A percentile compares a stretch with the other conserved stretches of the same genome.
These are phyloP conservation scores for Altica lythri DNA, from an alignment of 2,888 invertebrate species.

Conservation along the genomic window DNA sequence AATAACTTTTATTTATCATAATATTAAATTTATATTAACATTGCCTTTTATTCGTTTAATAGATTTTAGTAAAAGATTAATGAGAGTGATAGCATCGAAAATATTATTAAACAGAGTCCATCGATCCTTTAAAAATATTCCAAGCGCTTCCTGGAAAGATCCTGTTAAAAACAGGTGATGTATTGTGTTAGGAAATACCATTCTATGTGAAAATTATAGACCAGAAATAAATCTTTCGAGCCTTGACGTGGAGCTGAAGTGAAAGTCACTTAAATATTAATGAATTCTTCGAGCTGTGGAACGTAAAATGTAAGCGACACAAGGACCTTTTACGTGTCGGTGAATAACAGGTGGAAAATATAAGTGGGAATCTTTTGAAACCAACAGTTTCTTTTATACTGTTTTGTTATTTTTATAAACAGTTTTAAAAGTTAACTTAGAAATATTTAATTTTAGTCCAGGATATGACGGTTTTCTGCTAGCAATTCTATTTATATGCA, in stretches of 20 bases:
- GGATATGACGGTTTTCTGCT: too few species aligned
- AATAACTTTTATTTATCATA: too few species aligned
- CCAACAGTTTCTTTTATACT: too few species aligned
- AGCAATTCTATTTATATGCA: too few species aligned
- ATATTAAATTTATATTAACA: too few species aligned
- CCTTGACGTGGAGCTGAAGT: conserved; percentile 19
- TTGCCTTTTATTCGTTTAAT: too few species aligned
- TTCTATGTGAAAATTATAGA: conserved; percentile 22
- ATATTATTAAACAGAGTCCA: conserved; percentile 7
- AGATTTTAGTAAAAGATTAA: too few species aligned
- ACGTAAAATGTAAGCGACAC: background rate
- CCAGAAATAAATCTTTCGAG: conserved; percentile 19
- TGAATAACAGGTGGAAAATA: conserved; percentile 14
- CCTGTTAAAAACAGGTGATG: conserved; percentile 21
- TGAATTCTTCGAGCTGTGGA: conserved; percentile 6
- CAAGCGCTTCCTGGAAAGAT: conserved; percentile 14
- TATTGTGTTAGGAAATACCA: conserved; percentile 17
- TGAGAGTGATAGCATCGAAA: too few species aligned
- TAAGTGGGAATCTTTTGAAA: background rate
- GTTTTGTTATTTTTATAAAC: too few species aligned
- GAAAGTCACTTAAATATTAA: conserved; percentile 24
- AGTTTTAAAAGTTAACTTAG: too few species aligned
- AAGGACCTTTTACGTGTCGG: conserved; percentile 7
- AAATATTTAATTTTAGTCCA: too few species aligned
- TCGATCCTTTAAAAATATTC: conserved; percentile 3